Evolutionary conservation across 37 sponge, comb jelly and placozoan genomes (phyloP), one percentile per base, ranked within the genome.

Genomic region (Beroe forskalii): DNA sequence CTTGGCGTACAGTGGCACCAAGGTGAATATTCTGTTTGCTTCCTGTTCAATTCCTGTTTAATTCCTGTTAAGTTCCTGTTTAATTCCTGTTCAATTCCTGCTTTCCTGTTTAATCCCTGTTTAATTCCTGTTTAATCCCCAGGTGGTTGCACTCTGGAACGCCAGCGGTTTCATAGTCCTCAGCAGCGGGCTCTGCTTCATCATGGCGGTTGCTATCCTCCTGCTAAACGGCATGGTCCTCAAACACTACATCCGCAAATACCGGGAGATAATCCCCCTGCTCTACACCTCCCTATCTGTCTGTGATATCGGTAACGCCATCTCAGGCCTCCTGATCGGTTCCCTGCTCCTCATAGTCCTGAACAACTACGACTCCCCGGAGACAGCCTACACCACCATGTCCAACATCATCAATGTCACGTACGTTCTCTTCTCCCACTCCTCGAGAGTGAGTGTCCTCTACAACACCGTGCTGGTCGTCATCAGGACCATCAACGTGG

Each of bases 401-500:
- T 42, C 55, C 55, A 6, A 33, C 55, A 22, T 44, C 48, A 37
- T 43, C 2, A 44, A 44, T 25, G 12, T 80, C n/a, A 44, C 55
- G n/a, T 80, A 80, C 86, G 35, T 80, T 3, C 43, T 80, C 27
- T 80, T 80, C 30, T 80, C 86, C 27, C 28, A 33, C 24, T 35
- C 86, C 6, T 80, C 86, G 9, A 43, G 86, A 9, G 86, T 44
- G n/a, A 38, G 40, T 23, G 35, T 80, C 44, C 35, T 80, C 86
- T 80, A 23, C 48, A 80, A 80, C 86, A 80, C 86, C 44, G 48
- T 80, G 30, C 55, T 80, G 25, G 86, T 80, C 24, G 55, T 43
- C 55, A 44, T 80, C 86, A 41, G 86, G 86, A 80, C 86, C 55
- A 44, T 80, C 44, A 41, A 80, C 86, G 86, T 80, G 55, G 86